Conservation (phyloP, 2,797 vertebrate species). For the Sus cebifrons region DNA sequence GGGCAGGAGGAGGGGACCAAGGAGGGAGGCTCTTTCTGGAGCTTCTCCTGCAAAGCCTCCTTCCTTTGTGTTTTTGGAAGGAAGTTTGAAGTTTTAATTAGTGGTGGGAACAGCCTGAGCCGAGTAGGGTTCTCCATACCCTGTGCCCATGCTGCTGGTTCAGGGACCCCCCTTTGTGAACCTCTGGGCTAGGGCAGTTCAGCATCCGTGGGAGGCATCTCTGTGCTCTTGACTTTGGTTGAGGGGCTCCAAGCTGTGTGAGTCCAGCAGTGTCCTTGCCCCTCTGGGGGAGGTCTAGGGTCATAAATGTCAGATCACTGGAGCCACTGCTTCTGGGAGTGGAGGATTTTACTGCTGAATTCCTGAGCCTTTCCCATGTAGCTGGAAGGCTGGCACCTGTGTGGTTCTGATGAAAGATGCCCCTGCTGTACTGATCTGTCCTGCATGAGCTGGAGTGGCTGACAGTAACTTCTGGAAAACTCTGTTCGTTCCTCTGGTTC, state of each 20-base stretch:
- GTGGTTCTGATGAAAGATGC: background rate
- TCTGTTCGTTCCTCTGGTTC: background rate
- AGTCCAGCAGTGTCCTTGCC: fast-evolving
- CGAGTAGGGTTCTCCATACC: fast-evolving
- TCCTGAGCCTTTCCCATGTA: fast-evolving
- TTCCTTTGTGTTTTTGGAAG: background rate
- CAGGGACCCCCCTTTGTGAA: background rate
- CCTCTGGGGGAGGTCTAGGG: no score
- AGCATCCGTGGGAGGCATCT: fast-evolving
- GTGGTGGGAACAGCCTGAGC: background rate
- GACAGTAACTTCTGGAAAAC: background rate
- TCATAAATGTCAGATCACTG: fast-evolving
- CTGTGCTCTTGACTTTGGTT: fast-evolving
- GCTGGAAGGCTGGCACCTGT: fast-evolving
- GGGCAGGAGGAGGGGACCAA: background rate
- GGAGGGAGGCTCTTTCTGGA: background rate
- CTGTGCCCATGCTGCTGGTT: fast-evolving
- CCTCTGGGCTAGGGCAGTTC: fast-evolving
- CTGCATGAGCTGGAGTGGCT: fast-evolving
- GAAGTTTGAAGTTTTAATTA: no score
- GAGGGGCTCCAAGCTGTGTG: fast-evolving
- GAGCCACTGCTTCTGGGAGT: no score
- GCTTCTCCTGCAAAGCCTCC: no score
- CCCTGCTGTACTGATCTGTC: background rate
- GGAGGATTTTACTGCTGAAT: fast-evolving